Conservation (phyloP, 2,797 vertebrate species). For the Paratrypauchen microcephalus region DNA sequence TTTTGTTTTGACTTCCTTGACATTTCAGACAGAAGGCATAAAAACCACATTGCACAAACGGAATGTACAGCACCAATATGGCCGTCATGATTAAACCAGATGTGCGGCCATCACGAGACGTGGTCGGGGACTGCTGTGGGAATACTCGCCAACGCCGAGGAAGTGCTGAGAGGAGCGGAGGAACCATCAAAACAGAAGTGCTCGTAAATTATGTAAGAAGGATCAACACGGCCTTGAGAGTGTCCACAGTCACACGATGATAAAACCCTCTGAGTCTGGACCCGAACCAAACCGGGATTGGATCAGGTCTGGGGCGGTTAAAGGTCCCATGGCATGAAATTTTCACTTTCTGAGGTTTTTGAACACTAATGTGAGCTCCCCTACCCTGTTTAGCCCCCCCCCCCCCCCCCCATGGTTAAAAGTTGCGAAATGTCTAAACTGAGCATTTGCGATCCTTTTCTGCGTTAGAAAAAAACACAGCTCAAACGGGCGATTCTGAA, state of each 20-base stretch:
- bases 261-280: neutral
- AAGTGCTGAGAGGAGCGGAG: neutral
- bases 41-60: neutral
- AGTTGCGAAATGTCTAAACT: no score
- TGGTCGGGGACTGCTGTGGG: neutral
- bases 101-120: neutral
- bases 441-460: no score
- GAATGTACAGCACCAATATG: constrained; percentile 2
- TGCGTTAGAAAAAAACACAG: no score
- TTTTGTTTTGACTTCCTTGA: neutral
- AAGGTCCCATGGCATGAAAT: no score
- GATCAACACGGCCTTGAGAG: neutral
- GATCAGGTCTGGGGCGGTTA: no score
- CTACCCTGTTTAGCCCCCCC: no score
- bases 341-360: no score
- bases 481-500: no score
- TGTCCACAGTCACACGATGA: neutral
- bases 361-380: no score
- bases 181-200: neutral
- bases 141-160: neutral
- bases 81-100: neutral
- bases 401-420: no score
- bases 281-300: no score
- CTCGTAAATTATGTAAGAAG: neutral
- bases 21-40: neutral